Percentiles rank a stretch among this genome's conserved stretches.
Conservation (phyloP, 1,140 invertebrate genomes). For the Vanessa atalanta region DNA sequence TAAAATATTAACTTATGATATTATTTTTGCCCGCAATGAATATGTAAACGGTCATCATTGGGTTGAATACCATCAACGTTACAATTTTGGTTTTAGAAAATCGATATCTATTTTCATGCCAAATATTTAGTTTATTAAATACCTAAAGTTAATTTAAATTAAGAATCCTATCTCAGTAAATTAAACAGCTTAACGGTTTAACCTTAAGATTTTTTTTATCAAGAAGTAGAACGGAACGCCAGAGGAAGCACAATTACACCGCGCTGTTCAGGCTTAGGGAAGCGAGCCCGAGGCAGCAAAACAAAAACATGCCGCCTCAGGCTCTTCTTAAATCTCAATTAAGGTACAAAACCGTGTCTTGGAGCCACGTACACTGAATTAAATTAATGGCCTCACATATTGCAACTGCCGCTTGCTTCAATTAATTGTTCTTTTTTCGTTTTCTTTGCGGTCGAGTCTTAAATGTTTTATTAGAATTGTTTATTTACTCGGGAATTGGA, state of each 20-base stretch:
- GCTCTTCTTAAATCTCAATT: constrained; percentile 80
- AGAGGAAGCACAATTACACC: constrained; percentile 6
- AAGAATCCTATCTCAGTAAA: too few species aligned
- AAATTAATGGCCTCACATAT: constrained; percentile 80
- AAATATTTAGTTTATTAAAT: too few species aligned
- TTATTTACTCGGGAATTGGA: constrained; percentile 60
- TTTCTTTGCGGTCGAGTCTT: constrained; percentile 47
- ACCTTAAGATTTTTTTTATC: not conserved
- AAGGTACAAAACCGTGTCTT: constrained; percentile 75
- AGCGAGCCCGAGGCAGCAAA: constrained; percentile 41
- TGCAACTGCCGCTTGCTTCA: constrained; percentile 63
- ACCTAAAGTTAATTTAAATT: too few species aligned
- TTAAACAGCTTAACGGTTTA: too few species aligned
- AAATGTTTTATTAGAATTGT: constrained; percentile 75
- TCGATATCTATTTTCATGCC: too few species aligned
- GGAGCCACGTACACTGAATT: constrained; percentile 74
- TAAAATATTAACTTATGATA: too few species aligned
- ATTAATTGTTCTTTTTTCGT: constrained; percentile 77
- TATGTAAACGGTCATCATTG: too few species aligned
- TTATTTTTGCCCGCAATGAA: too few species aligned
- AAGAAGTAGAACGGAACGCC: constrained; percentile 13
- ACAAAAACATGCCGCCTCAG: constrained; percentile 58
- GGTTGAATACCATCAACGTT: too few species aligned
- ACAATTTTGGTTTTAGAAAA: too few species aligned
- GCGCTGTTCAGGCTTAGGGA: constrained; percentile 38